Evolutionary conservation across 1,140 invertebrate species (phyloP).

Genomic region (Homarus americanus): DNA sequence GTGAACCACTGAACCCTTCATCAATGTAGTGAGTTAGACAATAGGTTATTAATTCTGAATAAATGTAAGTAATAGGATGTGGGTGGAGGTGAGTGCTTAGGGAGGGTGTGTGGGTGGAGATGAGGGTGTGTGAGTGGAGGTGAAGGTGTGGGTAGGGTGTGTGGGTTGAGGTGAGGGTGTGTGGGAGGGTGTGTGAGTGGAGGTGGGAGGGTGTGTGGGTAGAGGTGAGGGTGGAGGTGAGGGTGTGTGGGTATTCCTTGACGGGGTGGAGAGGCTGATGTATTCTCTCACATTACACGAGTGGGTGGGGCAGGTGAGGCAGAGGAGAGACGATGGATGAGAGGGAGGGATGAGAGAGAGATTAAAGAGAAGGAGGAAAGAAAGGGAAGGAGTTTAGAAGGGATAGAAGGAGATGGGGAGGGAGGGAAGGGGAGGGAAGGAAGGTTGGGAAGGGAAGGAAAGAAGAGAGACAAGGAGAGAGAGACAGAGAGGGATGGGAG

Average conservation of each 20-base stretch:
- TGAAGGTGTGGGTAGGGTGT: too few relatives aligned
- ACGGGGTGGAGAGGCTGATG: conserved; percentile 22
- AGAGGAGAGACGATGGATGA: background rate
- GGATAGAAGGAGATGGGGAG: background rate
- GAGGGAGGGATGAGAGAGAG: background rate
- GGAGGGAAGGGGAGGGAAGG: background rate
- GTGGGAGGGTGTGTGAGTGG: too few relatives aligned
- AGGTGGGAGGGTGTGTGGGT: background rate
- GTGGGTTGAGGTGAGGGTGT: too few relatives aligned
- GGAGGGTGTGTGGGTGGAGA: background rate
- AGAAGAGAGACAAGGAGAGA: background rate
- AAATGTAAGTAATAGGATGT: conserved; percentile 31
- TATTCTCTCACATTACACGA: conserved; percentile 47
- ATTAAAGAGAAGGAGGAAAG: too few relatives aligned
- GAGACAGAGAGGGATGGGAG: background rate
- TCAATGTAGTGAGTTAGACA: background rate
- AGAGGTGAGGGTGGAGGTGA: background rate
- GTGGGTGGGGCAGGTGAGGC: background rate
- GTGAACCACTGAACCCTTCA: background rate
- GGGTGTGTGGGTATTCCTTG: background rate
- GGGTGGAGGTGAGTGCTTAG: background rate
- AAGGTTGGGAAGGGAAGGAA: background rate
- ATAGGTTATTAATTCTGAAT: conserved; percentile 33
- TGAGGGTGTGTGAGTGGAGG: background rate
- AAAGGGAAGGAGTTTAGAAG: background rate